Percentiles rank a stretch among this genome's conserved stretches.
These are phyloP conservation scores for Dissostichus mawsoni DNA, from an alignment of 2,113 vertebrate genomes.

Conservation along the genomic window DNA sequence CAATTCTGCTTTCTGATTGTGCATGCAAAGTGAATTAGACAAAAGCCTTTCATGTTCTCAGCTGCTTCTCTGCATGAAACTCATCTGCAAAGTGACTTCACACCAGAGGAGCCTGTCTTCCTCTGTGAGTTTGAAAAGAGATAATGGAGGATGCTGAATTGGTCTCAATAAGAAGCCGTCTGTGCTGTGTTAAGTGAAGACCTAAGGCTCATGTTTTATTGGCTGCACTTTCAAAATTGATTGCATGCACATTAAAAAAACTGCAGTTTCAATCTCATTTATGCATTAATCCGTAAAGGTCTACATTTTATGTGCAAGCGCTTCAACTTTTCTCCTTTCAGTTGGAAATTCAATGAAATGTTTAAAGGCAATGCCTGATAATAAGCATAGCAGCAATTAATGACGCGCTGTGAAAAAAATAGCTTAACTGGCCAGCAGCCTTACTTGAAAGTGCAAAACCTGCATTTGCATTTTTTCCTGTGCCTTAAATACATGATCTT, in stretches of 20 bases:
- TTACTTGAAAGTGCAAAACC: neutral
- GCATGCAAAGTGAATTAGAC: constrained; percentile 17
- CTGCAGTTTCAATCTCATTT: neutral
- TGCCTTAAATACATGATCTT: neutral
- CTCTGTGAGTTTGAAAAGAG: neutral
- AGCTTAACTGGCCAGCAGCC: neutral
- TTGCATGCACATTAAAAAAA: neutral
- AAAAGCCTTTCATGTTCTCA: constrained; percentile 32
- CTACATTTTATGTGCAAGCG: neutral
- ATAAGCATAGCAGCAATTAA: neutral
- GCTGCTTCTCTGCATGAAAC: constrained; percentile 32
- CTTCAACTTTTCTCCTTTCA: constrained; percentile 4
- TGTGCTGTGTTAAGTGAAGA: neutral
- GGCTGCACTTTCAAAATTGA: neutral
- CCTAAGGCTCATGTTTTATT: neutral
- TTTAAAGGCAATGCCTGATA: neutral
- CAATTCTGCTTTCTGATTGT: constrained; percentile 22
- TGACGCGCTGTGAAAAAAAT: neutral
- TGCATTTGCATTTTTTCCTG: neutral
- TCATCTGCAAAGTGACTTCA: constrained; percentile 8
- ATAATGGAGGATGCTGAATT: neutral
- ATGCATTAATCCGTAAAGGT: constrained; percentile 3
- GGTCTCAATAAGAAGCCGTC: neutral
- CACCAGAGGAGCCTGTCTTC: constrained; percentile 10
- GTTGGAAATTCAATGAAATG: constrained; percentile 14